These are phyloP conservation scores for Ardeotis arabs DNA, from an alignment of 2,113 vertebrate genomes.

Conservation along the genomic window DNA sequence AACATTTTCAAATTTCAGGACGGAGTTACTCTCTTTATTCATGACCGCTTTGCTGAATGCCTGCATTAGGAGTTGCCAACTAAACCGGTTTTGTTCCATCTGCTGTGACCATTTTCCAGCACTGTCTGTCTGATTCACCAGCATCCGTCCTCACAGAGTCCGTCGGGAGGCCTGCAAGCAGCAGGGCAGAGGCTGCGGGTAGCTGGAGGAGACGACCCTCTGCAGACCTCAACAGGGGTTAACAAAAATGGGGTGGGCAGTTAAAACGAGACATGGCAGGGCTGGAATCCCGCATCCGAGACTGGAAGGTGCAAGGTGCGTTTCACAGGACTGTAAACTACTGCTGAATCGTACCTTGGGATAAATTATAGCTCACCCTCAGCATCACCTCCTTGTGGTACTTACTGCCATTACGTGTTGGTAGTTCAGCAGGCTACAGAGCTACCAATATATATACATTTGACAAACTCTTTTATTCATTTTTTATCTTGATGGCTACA, in stretches of 20 bases:
- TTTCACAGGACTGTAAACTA: conserved; percentile 23
- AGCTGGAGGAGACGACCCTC: background rate
- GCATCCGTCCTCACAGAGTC: background rate
- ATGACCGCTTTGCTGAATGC: background rate
- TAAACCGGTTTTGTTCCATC: conserved; percentile 22
- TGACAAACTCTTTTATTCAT: background rate
- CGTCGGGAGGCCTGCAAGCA: background rate
- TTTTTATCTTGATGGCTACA: background rate
- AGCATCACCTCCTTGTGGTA: background rate
- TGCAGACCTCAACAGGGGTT: background rate
- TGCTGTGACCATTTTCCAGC: conserved; percentile 51
- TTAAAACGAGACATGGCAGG: background rate
- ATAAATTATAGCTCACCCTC: conserved; percentile 36
- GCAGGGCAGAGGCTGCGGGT: background rate
- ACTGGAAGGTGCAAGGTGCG: background rate
- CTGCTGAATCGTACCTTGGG: background rate
- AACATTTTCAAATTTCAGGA: conserved; percentile 15
- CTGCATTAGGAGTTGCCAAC: conserved; percentile 25
- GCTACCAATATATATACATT: background rate
- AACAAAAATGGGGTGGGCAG: background rate
- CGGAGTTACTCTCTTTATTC: conserved; percentile 23
- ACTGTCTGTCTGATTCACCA: conserved; percentile 31
- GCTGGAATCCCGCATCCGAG: background rate
- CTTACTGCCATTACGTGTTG: background rate
- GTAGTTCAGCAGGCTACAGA: background rate